These are phyloP conservation scores for Nasonia vitripennis DNA, from an alignment of 1,140 invertebrate genomes.

Conservation along the genomic window DNA sequence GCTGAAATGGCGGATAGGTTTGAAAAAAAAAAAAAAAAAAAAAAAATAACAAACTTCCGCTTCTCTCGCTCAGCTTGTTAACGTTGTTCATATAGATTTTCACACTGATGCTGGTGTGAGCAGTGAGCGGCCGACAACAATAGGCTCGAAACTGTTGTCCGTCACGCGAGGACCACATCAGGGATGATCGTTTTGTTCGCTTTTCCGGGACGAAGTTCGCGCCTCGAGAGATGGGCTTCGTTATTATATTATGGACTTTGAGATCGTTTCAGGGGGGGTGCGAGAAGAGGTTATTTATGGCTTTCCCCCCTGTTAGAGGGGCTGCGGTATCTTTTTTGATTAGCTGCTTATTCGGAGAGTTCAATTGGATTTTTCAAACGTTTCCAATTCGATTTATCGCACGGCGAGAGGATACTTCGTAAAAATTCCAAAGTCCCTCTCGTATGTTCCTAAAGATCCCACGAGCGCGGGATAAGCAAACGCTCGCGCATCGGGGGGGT, in stretches of 20 bases:
- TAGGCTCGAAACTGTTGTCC: neutral
- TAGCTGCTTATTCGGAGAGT: no score
- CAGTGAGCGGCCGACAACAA: neutral
- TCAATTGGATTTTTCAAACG: no score
- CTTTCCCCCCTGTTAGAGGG: no score
- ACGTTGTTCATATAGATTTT: slow-evolving; percentile 29
- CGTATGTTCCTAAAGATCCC: neutral
- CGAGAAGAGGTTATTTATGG: no score
- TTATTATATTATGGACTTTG: neutral
- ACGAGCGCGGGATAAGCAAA: neutral
- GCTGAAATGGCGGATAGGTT: no score
- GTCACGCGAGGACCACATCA: slow-evolving; percentile 29
- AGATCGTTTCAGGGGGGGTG: neutral
- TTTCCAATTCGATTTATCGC: no score
- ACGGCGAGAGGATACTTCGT: no score
- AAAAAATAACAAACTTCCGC: neutral
- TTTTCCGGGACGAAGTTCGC: slow-evolving; percentile 15
- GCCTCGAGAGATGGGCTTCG: neutral
- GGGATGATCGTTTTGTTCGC: neutral
- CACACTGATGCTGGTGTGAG: neutral
- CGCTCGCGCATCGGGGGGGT: neutral
- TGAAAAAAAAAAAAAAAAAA: neutral
- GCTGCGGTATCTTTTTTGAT: no score
- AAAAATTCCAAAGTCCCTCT: neutral
- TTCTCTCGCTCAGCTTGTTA: slow-evolving; percentile 4